Conservation (phyloP, 2,888 invertebrate genomes). For the Deilephila elpenor region DNA sequence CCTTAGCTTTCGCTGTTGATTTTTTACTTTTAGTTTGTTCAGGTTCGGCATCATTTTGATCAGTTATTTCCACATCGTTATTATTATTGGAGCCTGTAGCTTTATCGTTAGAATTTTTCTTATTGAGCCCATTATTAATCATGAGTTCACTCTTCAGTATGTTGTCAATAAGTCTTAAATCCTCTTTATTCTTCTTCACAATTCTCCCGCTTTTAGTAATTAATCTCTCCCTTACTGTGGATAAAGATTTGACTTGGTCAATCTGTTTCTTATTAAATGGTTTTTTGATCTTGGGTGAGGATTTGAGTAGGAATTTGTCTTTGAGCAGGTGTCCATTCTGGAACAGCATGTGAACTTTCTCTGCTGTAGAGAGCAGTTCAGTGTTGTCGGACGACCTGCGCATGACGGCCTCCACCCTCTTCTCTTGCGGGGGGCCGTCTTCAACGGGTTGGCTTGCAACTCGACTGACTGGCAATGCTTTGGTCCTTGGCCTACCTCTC, state of each 20-base stretch:
- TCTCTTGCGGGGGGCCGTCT: conserved; percentile 36
- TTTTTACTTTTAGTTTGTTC: conserved; percentile 32
- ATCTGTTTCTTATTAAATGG: conserved; percentile 27
- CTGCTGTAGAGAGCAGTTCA: conserved; percentile 50
- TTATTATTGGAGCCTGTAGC: conserved; percentile 67
- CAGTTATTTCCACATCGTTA: conserved; percentile 70
- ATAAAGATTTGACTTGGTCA: conserved; percentile 1
- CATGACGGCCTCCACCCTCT: conserved; percentile 44
- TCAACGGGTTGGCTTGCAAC: conserved; percentile 40
- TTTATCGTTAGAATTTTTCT: conserved; percentile 30
- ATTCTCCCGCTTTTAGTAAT: conserved; percentile 56
- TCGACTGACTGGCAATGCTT: conserved; percentile 1
- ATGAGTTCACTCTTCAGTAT: conserved; percentile 71
- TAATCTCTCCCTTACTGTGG: conserved; percentile 33
- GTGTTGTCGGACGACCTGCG: conserved; percentile 48
- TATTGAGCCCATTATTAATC: conserved; percentile 51
- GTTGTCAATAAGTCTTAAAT: conserved; percentile 61
- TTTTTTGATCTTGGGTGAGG: conserved; percentile 32
- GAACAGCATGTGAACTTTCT: conserved; percentile 53
- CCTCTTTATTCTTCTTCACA: conserved; percentile 54
- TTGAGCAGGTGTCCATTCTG: conserved; percentile 56
- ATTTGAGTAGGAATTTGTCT: conserved; percentile 44
- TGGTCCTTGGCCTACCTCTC: conserved; percentile 56
- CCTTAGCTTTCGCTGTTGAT: conserved; percentile 35
- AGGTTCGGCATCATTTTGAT: conserved; percentile 56